Base-by-base conservation (phyloP, 2,888 invertebrate species). In the Macrophya alboannulata region DNA sequence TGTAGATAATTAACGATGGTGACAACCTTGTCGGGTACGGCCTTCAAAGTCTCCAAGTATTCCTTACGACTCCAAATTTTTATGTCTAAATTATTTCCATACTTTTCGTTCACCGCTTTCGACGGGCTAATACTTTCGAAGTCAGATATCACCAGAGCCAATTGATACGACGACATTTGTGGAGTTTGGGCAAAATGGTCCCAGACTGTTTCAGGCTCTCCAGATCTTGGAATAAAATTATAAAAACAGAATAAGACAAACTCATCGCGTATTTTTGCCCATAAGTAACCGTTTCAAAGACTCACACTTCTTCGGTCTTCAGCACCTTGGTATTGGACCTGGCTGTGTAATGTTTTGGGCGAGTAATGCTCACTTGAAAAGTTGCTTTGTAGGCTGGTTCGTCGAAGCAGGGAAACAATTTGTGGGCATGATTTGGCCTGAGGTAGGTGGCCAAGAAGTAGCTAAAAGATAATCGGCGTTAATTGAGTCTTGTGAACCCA, bases 361-460 rank as follows among this genome's bases (percentile, higher is more conserved):
- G 94, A 0, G 96, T 95, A 51, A 96, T 95, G 88, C 94, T 96
- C 76, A 96, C 92, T 59, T 95, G 95, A 89, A 97, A 96, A 0
- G 96, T 96, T 0, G 96, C 96, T 94, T 97, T 98, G 90, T 96
- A 96, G 0, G 95, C 95, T 0, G 97, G 97, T 90, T 97, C 97
- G 91, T 97, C 97, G 92, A 97, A 97, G 90, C 97, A 97, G 0
- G 97, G 97, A 91, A 98, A 97, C 88, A 97, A 94, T 31, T 95
- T 95, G n/a, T 97, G 94, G 0, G 97, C 97, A 90, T 97, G 95
- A 91, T 96, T 96, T 0, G 97, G 96, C 62, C 97, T 94, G 87
- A 97, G 94, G 89, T 97, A 95, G 0, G 97, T 96, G 0, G 96
- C 97, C 25, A 96, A 95, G 89, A 96, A 96, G 89, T 95, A 94